These are phyloP conservation scores for Trematocara zebra DNA, from an alignment of 2,113 vertebrate species.

Conservation along the genomic window DNA sequence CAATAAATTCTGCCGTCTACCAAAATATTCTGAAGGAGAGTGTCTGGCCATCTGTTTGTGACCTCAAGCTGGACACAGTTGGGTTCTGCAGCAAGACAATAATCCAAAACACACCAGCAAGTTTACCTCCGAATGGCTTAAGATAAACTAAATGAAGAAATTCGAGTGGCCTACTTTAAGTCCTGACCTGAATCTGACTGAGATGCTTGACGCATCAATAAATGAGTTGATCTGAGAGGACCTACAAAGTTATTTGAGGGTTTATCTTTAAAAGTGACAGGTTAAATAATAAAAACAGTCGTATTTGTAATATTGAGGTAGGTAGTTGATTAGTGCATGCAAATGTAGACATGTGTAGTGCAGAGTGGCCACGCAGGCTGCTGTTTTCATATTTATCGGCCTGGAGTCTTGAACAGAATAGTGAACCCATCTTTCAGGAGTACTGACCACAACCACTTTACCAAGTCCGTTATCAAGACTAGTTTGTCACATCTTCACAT, in stretches of 20 bases:
- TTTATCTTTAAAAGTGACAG: not conserved
- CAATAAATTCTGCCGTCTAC: not conserved
- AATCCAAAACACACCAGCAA: not conserved
- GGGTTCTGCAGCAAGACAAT: not conserved
- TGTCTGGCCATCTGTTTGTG: not conserved
- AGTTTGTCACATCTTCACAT: constrained; percentile 35
- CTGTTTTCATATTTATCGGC: not conserved
- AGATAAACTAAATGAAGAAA: not conserved
- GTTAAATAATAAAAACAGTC: not conserved
- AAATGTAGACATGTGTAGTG: not conserved
- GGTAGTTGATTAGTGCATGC: not conserved
- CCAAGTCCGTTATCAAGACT: not conserved
- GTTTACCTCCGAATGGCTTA: not conserved
- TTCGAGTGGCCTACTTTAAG: not conserved
- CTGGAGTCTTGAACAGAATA: not conserved
- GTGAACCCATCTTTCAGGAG: constrained; percentile 23
- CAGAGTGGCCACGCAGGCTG: not conserved
- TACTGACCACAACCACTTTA: constrained; percentile 15
- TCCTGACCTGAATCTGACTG: not conserved
- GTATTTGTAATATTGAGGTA: accelerated
- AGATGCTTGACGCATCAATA: not conserved
- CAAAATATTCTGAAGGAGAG: not conserved
- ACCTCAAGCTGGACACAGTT: not conserved
- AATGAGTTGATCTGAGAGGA: not conserved
- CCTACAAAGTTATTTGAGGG: not conserved